Conservation (phyloP, 1,140 invertebrate genomes). For the Sarcophaga peregrina region DNA sequence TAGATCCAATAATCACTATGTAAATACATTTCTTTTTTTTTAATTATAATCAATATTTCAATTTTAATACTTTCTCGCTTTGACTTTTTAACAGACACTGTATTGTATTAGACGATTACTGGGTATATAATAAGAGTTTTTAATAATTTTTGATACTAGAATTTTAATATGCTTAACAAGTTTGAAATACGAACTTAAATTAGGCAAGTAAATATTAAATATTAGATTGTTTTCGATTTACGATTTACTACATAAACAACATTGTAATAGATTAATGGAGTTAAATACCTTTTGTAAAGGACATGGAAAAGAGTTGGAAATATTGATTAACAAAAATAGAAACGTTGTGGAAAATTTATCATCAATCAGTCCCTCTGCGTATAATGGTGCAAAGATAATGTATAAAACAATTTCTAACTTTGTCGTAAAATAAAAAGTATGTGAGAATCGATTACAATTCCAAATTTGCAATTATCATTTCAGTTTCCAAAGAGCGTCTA, state of each 20-base stretch:
- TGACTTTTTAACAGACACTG: too few relatives aligned
- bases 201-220: not conserved
- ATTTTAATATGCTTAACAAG: not conserved
- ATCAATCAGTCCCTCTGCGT: not conserved
- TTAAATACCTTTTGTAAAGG: not conserved
- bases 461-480: constrained; percentile 50
- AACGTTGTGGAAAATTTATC: not conserved
- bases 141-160: constrained; percentile 9
- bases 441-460: too few relatives aligned
- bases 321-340: too few relatives aligned
- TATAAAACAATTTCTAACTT: not conserved
- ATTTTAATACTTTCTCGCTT: not conserved
- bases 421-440: not conserved
- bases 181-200: constrained; percentile 9
- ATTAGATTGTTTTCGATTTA: not conserved
- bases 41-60: not conserved
- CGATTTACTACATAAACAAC: too few relatives aligned
- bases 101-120: not conserved
- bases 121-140: not conserved
- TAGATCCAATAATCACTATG: not conserved
- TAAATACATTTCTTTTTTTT: constrained; percentile 6
- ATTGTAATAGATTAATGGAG: too few relatives aligned
- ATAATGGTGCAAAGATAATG: not conserved
- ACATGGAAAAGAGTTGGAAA: too few relatives aligned
- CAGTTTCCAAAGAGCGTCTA: constrained; percentile 66